Base-by-base conservation (phyloP, 2,888 invertebrate species). In the Physocephala rufipes region DNA sequence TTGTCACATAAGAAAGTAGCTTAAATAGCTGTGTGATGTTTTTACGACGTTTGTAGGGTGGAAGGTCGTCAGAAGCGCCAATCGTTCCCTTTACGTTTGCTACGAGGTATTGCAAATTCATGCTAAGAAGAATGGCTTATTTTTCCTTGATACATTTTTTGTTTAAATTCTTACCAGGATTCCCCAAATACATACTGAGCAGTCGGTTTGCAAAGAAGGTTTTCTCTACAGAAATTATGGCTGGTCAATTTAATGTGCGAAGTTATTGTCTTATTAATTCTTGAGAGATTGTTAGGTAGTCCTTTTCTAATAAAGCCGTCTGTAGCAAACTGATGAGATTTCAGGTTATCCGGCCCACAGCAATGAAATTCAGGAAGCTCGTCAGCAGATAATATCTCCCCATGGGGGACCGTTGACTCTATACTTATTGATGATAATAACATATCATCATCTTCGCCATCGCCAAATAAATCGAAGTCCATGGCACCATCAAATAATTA, bases 381-480 rank as follows among this genome's bases (percentile, higher is more conserved):
- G 65, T 77, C 78, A n/a, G 12, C 74, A 15, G 1, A 19, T 30
- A 65, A 28, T 28, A 21, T 47, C n/a, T 71, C 66, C 47, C 74
- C 58, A 1, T 28, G 59, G n/a, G 67, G 71, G 28, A 65, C 71
- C 26, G 84, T 82, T 21, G 80, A 82, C 55, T 79, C 77, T 21
- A 82, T 71, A 63, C 77, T 81, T 16, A 84, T 71, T 1, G 78
- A 80, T 4, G 80, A 81, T 2, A 85, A 72, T 45, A 85, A 78
- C 36, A 36, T 36, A 9, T 83, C 82, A 71, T 85, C 86, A 64
- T 86, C 86, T 64, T 85, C 86, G 66, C 86, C 86, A 3, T 79
- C 76, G 73, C 83, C 83, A 75, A 85, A 86, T n/a, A 85, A 77
- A 78, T 86, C 84, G 71, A 85, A 85, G 78, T 85, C 85, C 86